phyloP scores from a whole-genome alignment of 2,888 invertebrate species.

The Oeneis ivallda region DNA sequence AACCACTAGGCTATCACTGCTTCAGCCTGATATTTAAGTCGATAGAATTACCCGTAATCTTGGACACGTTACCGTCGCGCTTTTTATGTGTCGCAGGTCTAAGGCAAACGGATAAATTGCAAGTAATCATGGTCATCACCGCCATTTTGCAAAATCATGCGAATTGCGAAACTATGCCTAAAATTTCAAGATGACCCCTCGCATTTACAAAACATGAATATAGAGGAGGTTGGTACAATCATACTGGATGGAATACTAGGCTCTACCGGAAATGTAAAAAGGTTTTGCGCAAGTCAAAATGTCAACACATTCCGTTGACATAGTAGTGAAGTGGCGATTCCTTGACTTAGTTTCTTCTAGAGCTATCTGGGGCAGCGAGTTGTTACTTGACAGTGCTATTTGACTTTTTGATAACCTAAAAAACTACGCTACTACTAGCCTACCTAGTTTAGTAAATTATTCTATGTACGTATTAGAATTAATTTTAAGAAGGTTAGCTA shows the following conservation, averaged over 20 bases:
- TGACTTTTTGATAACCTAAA: neutral
- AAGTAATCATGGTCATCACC: constrained; percentile 1
- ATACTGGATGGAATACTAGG: neutral
- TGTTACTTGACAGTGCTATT: neutral
- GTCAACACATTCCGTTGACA: constrained; percentile 1
- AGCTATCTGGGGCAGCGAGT: constrained; percentile 1
- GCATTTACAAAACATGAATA: neutral
- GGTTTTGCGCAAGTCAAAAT: neutral
- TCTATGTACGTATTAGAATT: too few relatives aligned
- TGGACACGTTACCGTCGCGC: neutral
- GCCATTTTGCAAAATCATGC: neutral
- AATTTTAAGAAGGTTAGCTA: too few relatives aligned
- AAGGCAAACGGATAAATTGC: neutral
- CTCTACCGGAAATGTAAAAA: neutral
- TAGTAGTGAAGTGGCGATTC: neutral
- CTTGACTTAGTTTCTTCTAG: constrained; percentile 3
- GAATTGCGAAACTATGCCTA: constrained; percentile 6
- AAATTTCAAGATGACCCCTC: constrained; percentile 3
- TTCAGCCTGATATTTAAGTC: too few relatives aligned
- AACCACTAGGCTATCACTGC: too few relatives aligned
- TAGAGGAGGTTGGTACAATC: neutral
- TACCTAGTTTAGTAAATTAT: too few relatives aligned
- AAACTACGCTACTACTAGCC: neutral
- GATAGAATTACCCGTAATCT: too few relatives aligned
- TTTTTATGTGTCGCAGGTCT: neutral